A percentile compares a stretch with the other conserved stretches of the same genome.
Evolutionary conservation across 2,888 invertebrate species (phyloP).

Genomic region (Thysanoteuthis rhombus): DNA sequence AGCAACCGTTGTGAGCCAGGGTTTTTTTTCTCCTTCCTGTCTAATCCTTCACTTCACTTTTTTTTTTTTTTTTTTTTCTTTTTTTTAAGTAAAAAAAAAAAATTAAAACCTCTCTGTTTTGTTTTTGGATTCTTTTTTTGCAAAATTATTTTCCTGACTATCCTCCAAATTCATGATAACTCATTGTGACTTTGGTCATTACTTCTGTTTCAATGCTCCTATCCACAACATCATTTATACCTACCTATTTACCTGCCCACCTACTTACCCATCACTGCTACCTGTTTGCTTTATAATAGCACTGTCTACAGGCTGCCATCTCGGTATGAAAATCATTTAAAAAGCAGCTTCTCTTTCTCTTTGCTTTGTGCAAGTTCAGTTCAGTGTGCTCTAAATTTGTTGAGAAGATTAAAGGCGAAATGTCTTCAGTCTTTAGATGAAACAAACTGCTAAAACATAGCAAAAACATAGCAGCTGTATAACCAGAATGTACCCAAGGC

Average conservation of each 20-base stretch:
- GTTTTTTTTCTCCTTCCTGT: not conserved
- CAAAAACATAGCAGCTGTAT: no score
- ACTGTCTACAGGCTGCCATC: not conserved
- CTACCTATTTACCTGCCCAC: not conserved
- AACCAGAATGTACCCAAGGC: no score
- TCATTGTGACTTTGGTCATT: not conserved
- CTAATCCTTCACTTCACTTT: not conserved
- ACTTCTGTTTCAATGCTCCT: not conserved
- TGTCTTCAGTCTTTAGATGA: no score
- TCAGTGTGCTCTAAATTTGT: not conserved
- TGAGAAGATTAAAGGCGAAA: not conserved
- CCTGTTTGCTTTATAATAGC: not conserved
- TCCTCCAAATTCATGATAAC: not conserved
- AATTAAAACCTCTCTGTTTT: no score
- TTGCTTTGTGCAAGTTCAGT: no score
- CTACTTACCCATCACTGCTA: not conserved
- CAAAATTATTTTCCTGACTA: not conserved
- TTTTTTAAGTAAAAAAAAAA: no score
- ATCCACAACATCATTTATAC: not conserved
- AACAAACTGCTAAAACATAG: no score
- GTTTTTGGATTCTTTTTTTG: not conserved
- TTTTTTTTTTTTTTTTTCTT: not conserved
- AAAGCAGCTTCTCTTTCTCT: not conserved
- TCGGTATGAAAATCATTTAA: not conserved
- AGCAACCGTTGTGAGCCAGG: not conserved